These are phyloP conservation scores for Porites rus DNA, from an alignment of 92 coral and sea anemone species.

Conservation along the genomic window DNA sequence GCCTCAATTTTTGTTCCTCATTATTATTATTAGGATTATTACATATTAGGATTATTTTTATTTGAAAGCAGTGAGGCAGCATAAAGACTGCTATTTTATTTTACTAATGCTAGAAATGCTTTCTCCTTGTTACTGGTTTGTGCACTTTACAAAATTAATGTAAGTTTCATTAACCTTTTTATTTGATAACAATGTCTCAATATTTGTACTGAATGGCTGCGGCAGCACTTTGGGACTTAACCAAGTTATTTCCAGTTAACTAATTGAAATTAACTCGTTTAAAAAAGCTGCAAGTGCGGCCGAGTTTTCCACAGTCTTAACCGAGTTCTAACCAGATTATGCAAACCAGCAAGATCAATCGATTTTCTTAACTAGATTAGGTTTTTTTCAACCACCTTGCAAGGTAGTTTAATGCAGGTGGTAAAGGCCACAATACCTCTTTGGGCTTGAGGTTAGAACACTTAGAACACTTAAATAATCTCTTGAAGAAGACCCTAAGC, in stretches of 20 bases:
- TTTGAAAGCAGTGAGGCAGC: too few species aligned
- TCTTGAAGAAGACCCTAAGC: slow-evolving; percentile 33
- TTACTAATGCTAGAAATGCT: too few species aligned
- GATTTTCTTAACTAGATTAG: background rate
- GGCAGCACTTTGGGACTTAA: too few species aligned
- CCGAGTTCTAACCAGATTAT: too few species aligned
- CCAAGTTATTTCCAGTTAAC: too few species aligned
- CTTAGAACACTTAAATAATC: background rate
- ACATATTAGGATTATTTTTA: too few species aligned
- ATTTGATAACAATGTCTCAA: slow-evolving; percentile 3
- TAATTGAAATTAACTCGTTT: too few species aligned
- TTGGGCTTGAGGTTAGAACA: slow-evolving; percentile 64
- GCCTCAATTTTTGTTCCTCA: too few species aligned
- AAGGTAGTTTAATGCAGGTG: slow-evolving; percentile 15
- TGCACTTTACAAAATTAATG: background rate
- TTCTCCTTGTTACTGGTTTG: too few species aligned
- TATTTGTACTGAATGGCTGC: background rate
- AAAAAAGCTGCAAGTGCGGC: too few species aligned
- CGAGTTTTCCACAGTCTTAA: too few species aligned
- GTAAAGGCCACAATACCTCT: slow-evolving; percentile 57
- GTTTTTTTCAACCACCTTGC: slow-evolving; percentile 24
- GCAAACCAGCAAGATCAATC: background rate
- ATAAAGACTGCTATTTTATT: too few species aligned
- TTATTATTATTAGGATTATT: background rate
- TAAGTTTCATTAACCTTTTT: slow-evolving; percentile 1